Evolutionary conservation across 2,113 vertebrate species (phyloP).

Genomic region (Holacanthus passer): DNA sequence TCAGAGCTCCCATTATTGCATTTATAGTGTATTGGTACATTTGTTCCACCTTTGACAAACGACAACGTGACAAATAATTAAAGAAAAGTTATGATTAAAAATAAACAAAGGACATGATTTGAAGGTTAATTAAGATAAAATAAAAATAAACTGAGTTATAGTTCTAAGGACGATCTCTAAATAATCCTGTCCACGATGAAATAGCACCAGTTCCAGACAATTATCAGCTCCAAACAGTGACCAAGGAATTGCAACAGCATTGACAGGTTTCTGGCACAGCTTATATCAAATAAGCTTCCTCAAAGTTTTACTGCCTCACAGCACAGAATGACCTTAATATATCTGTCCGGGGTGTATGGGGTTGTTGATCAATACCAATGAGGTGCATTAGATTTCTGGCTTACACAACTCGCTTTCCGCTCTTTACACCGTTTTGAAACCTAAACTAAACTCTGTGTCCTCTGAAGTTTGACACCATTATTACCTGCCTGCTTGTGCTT

Average conservation of each 20-base stretch:
- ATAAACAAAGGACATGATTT: background rate
- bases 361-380: slow-evolving; percentile 62
- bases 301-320: slow-evolving; percentile 50
- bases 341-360: slow-evolving; percentile 26
- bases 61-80: background rate
- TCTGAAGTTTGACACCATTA: slow-evolving; percentile 3
- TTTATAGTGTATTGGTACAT: background rate
- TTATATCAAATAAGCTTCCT: slow-evolving; percentile 42
- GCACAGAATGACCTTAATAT: slow-evolving; percentile 49
- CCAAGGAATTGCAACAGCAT: slow-evolving; percentile 7
- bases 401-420: slow-evolving; percentile 41
- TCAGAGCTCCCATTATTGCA: background rate
- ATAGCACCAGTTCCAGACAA: background rate
- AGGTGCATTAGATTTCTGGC: slow-evolving; percentile 40
- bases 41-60: background rate
- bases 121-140: background rate
- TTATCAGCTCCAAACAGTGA: slow-evolving; percentile 14
- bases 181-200: background rate
- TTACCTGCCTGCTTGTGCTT: background rate
- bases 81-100: background rate
- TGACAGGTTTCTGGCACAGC: slow-evolving; percentile 29
- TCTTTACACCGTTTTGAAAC: slow-evolving; percentile 17
- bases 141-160: background rate
- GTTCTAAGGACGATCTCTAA: background rate
- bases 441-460: slow-evolving; percentile 19